phyloP scores from a whole-genome alignment of 2,888 invertebrate genomes.

The Folsomia manolachei region DNA sequence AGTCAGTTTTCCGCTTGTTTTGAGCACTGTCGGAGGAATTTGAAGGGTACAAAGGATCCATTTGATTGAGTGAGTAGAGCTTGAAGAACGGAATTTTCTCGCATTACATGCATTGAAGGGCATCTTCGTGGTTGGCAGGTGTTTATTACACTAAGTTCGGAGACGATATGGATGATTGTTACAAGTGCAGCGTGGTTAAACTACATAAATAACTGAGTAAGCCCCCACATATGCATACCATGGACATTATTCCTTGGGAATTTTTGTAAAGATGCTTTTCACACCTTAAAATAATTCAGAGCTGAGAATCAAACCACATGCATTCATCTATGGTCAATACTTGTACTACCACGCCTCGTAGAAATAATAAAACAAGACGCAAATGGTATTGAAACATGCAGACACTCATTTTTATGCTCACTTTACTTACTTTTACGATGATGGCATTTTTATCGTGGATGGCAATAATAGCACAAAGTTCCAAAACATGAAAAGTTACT shows the following conservation, averaged over 20 bases:
- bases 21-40: not conserved
- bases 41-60: not conserved
- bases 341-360: not conserved
- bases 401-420: not conserved
- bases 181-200: too few relatives aligned
- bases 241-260: too few relatives aligned
- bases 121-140: too few relatives aligned
- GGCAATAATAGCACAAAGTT: too few relatives aligned
- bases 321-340: too few relatives aligned
- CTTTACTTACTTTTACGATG: not conserved
- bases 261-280: not conserved
- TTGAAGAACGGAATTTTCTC: not conserved
- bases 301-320: not conserved
- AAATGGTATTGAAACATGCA: not conserved
- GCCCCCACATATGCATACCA: too few relatives aligned
- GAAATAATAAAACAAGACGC: too few relatives aligned
- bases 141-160: too few relatives aligned
- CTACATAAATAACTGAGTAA: too few relatives aligned
- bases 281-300: not conserved
- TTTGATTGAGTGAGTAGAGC: not conserved
- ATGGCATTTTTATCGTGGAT: too few relatives aligned
- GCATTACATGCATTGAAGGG: not conserved
- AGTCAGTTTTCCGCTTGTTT: not conserved
- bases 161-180: too few relatives aligned
- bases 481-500: not conserved